Conservation (phyloP, 2,888 invertebrate species). For the Caenorhabditis macrosperma region DNA sequence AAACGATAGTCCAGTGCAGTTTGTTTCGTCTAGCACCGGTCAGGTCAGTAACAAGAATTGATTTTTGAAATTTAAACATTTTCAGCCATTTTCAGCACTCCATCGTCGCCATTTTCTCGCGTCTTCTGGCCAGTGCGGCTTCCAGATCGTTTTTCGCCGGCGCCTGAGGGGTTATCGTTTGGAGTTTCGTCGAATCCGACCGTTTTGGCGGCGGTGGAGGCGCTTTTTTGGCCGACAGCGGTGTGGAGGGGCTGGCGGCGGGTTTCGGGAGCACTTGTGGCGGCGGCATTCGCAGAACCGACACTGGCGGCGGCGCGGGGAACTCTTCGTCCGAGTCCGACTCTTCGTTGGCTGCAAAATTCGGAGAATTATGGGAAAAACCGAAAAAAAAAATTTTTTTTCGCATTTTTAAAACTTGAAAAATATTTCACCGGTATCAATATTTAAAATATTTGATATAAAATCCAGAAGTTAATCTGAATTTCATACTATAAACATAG, state of each 20-base stretch:
- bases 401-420: not conserved
- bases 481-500: no score
- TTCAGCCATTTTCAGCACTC: slow-evolving; percentile 4
- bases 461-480: no score
- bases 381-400: no score
- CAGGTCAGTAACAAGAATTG: slow-evolving; percentile 46
- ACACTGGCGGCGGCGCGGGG: slow-evolving; percentile 73
- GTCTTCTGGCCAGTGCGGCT: slow-evolving; percentile 68
- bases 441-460: no score
- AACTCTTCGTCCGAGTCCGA: slow-evolving; percentile 79
- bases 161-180: slow-evolving; percentile 33
- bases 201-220: slow-evolving; percentile 79
- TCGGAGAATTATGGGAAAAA: no score
- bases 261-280: slow-evolving; percentile 58
- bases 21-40: no score
- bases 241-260: no score
- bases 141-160: slow-evolving; percentile 64
- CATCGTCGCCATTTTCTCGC: slow-evolving; percentile 59
- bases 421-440: no score
- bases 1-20: slow-evolving; percentile 2
- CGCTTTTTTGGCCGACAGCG: slow-evolving; percentile 39
- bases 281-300: slow-evolving; percentile 27
- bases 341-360: slow-evolving; percentile 66
- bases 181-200: slow-evolving; percentile 72
- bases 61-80: not conserved